A percentile compares a stretch with the other conserved stretches of the same genome.
Conservation (phyloP, 2,797 vertebrate genomes). For the Sebastolobus altivelis region DNA sequence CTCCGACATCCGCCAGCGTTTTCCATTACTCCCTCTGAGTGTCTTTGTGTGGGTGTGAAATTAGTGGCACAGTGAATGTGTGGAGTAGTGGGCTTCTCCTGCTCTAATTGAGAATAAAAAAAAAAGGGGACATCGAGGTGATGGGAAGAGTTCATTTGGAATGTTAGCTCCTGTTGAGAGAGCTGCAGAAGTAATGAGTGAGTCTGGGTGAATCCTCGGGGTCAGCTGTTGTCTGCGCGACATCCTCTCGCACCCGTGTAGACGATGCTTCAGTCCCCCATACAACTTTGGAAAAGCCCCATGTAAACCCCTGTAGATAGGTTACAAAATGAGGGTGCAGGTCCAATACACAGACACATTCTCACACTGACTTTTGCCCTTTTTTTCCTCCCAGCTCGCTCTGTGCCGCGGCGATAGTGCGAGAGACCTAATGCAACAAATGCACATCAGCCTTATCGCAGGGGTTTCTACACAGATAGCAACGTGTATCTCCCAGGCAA, state of each 20-base stretch:
- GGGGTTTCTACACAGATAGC: conserved; percentile 71
- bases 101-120: conserved; percentile 49
- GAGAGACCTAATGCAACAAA: conserved; percentile 62
- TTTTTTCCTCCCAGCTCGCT: conserved; percentile 34
- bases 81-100: conserved; percentile 24
- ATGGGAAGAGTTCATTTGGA: conserved; percentile 33
- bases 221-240: conserved; percentile 29
- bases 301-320: conserved; percentile 13
- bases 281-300: conserved; percentile 15
- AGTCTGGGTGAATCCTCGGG: conserved; percentile 12
- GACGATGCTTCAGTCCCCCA: conserved; percentile 23
- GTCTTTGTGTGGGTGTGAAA: conserved; percentile 56
- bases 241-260: conserved; percentile 6
- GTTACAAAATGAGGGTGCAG: conserved; percentile 41
- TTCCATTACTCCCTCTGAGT: conserved; percentile 44
- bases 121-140: conserved; percentile 19
- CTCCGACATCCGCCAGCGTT: conserved; percentile 42
- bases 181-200: conserved; percentile 31
- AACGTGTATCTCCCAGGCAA: conserved; percentile 75
- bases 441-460: conserved; percentile 76
- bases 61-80: conserved; percentile 52
- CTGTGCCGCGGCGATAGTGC: conserved; percentile 52
- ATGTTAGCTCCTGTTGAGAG: conserved; percentile 30
- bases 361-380: conserved; percentile 47
- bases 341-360: conserved; percentile 9